Base-by-base conservation (phyloP, 2,113 vertebrate genomes). In the Chionis minor region DNA sequence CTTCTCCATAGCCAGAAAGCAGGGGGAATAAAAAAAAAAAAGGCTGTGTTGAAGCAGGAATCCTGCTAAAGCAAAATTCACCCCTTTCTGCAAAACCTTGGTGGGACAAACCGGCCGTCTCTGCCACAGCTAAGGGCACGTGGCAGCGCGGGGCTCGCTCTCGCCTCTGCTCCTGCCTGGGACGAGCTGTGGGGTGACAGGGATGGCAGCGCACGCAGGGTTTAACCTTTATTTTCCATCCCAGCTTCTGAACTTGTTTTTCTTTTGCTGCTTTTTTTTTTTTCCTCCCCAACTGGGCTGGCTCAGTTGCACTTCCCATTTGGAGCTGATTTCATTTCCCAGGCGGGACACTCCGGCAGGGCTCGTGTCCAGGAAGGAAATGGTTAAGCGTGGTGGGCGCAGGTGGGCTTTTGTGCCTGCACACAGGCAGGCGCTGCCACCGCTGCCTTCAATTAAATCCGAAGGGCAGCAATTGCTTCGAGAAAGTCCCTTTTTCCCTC, bases 121-220 rank as follows among this genome's bases (percentile, higher is more conserved):
- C 1, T 0, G 54, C 51, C 44, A 2, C 4, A 11, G 44, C 55
- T 44, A 0, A 20, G 72, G 77, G 58, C 2, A 1, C 12, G 62
- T 2, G 6, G 54, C 35, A 18, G 69, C 2, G 22, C 14, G 32
- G 11, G 69, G 45, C 65, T 84, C 24, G 4, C 13, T 35, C 49
- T 73, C 15, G 2, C 27, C 85, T 42, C 67, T 1, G 5, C 33
- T 67, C 47, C 59, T 4, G 17, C 28, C 70, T 6, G 65, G 72
- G 67, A 67, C 0, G 3, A 38, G 55, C 55, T 19, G 17, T 5
- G 30, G 49, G 72, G 38, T 65, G 82, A 35, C 5, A 2, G 26
- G 38, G 66, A 18, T 17, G 45, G 61, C 56, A 51, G 58, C 0
- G 0, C 55, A 17, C 3, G 5, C 16, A 33, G 19, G 14, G 9